These are phyloP conservation scores for Pogonophryne albipinna DNA, from an alignment of 2,797 vertebrate species.

Conservation along the genomic window DNA sequence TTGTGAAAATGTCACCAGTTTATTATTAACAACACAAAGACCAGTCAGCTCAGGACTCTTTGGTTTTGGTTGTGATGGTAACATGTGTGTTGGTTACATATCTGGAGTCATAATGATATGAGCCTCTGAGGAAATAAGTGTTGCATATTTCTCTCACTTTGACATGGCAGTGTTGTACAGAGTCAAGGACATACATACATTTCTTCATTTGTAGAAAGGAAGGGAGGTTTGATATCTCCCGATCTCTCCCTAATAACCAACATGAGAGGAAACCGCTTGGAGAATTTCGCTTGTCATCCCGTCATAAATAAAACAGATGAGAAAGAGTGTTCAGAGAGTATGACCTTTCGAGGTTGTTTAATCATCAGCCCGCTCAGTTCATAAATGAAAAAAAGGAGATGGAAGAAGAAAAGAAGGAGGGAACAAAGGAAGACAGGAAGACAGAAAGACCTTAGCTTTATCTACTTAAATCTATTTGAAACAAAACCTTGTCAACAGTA, in stretches of 20 bases:
- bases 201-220: slow-evolving; percentile 27
- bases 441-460: neutral
- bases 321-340: neutral
- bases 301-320: slow-evolving; percentile 27
- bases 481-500: neutral
- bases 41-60: slow-evolving; percentile 22
- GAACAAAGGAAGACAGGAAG: slow-evolving; percentile 2
- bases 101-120: slow-evolving; percentile 41
- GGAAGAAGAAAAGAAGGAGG: neutral
- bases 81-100: slow-evolving; percentile 6
- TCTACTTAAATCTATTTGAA: neutral
- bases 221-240: slow-evolving; percentile 9
- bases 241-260: slow-evolving; percentile 5
- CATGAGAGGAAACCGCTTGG: slow-evolving; percentile 19
- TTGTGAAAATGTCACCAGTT: slow-evolving; percentile 53
- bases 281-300: slow-evolving; percentile 17
- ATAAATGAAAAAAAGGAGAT: slow-evolving; percentile 8
- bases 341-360: slow-evolving; percentile 46
- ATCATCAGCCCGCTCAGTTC: slow-evolving; percentile 23
- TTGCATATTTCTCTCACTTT: slow-evolving; percentile 37
- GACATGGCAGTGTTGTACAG: slow-evolving; percentile 20
- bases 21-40: slow-evolving; percentile 48
- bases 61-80: neutral
- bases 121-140: slow-evolving; percentile 30
- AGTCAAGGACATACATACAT: slow-evolving; percentile 41